A percentile compares a stretch with the other conserved stretches of the same genome.
phyloP scores from a whole-genome alignment of 2,113 vertebrate species.

The Jacana jacana region DNA sequence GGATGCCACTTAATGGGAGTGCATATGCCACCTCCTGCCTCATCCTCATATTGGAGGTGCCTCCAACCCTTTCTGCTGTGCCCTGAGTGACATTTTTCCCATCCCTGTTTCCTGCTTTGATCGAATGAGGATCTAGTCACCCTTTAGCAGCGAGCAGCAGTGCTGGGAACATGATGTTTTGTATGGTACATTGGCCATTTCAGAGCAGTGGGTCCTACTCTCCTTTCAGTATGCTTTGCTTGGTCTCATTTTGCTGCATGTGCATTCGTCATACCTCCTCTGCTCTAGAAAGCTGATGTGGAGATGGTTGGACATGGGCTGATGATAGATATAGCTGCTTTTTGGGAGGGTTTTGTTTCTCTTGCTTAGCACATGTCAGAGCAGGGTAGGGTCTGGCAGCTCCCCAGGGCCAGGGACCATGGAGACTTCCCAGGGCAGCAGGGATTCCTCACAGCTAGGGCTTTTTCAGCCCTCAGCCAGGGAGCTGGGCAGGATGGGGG shows the following conservation, averaged over 20 bases:
- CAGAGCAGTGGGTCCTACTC: neutral
- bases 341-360: neutral
- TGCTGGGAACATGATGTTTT: neutral
- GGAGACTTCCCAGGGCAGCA: neutral
- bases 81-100: neutral
- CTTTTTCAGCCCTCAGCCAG: neutral
- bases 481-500: neutral
- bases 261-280: neutral
- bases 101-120: neutral
- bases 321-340: neutral
- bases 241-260: neutral
- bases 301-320: neutral
- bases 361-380: neutral
- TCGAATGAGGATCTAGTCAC: neutral
- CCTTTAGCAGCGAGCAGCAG: neutral
- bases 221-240: neutral
- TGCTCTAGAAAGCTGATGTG: neutral
- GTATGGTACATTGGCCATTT: fast-evolving
- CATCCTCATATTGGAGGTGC: neutral
- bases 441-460: neutral
- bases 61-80: neutral
- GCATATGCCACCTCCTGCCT: neutral
- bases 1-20: neutral
- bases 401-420: fast-evolving
- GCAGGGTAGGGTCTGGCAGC: too few species aligned